Percentiles rank a stretch among this genome's conserved stretches.
phyloP scores from a whole-genome alignment of 1,140 invertebrate genomes.

The Polypedilum pembai region DNA sequence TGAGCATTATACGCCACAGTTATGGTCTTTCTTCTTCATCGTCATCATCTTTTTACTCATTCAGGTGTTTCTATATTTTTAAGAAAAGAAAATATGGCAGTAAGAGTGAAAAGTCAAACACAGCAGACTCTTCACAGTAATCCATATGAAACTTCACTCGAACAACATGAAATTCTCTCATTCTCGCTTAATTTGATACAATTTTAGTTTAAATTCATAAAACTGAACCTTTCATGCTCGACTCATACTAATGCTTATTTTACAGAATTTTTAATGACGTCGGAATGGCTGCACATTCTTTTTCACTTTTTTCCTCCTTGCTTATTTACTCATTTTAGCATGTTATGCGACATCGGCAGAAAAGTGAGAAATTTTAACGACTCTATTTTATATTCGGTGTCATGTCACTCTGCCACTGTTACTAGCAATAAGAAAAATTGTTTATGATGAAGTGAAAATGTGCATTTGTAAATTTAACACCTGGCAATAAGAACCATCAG shows the following conservation, averaged over 20 bases:
- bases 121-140: no score
- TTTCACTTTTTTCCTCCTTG: background rate
- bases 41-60: background rate
- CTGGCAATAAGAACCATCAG: background rate
- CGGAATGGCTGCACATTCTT: background rate
- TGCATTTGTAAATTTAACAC: slow-evolving; percentile 5
- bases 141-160: no score
- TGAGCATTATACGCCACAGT: background rate
- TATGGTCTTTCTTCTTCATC: slow-evolving; percentile 2
- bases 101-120: no score
- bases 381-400: slow-evolving; percentile 13
- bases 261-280: slow-evolving; percentile 22
- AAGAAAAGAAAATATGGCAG: no score
- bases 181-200: no score
- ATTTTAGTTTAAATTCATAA: no score
- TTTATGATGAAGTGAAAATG: background rate
- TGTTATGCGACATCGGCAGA: background rate
- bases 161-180: no score
- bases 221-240: background rate
- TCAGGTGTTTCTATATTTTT: background rate
- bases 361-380: slow-evolving; percentile 26
- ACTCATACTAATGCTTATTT: slow-evolving; percentile 15
- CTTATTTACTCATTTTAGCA: background rate
- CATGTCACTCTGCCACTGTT: background rate
- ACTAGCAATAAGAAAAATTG: background rate